These are phyloP conservation scores for Hippocampus guttulatus DNA, from an alignment of 2,113 vertebrate genomes.

Conservation along the genomic window DNA sequence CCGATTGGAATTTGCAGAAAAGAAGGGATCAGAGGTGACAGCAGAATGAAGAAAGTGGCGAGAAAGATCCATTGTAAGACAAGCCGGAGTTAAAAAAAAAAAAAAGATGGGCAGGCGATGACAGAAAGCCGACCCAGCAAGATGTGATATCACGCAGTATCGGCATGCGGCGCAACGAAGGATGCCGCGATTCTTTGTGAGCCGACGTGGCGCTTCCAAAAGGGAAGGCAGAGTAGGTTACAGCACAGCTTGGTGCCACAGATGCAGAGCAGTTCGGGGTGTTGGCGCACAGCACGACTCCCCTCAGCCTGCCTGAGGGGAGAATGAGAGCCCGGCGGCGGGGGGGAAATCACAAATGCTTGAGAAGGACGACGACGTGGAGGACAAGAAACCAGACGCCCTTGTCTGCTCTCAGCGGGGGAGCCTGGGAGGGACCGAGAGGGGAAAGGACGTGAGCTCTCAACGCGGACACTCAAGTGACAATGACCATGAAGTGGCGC, in stretches of 20 bases:
- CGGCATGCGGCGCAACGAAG: constrained; percentile 57
- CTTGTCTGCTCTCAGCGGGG: constrained; percentile 61
- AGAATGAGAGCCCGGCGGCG: constrained; percentile 30
- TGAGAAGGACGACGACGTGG: constrained; percentile 17
- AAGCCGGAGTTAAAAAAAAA: constrained; percentile 9
- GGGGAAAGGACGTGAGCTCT: constrained; percentile 13
- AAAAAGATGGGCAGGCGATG: constrained; percentile 25
- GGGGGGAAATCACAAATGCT: constrained; percentile 44
- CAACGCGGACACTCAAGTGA: constrained; percentile 23
- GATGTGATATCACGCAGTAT: constrained; percentile 57
- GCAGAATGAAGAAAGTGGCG: constrained; percentile 30
- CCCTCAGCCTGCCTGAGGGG: constrained; percentile 54
- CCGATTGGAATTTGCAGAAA: constrained; percentile 17
- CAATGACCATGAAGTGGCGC: neutral
- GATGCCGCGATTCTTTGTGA: constrained; percentile 66
- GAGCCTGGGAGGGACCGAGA: constrained; percentile 10
- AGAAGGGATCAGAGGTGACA: constrained; percentile 32
- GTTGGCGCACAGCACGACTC: constrained; percentile 60
- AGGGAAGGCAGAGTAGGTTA: constrained; percentile 47
- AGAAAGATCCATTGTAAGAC: constrained; percentile 42
- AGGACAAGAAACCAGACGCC: constrained; percentile 46
- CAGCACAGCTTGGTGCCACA: constrained; percentile 59
- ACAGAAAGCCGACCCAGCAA: constrained; percentile 43
- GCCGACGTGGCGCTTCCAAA: constrained; percentile 30
- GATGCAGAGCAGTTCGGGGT: constrained; percentile 42